phyloP scores from a whole-genome alignment of 2,888 invertebrate species.

The Sminthurides aquaticus region DNA sequence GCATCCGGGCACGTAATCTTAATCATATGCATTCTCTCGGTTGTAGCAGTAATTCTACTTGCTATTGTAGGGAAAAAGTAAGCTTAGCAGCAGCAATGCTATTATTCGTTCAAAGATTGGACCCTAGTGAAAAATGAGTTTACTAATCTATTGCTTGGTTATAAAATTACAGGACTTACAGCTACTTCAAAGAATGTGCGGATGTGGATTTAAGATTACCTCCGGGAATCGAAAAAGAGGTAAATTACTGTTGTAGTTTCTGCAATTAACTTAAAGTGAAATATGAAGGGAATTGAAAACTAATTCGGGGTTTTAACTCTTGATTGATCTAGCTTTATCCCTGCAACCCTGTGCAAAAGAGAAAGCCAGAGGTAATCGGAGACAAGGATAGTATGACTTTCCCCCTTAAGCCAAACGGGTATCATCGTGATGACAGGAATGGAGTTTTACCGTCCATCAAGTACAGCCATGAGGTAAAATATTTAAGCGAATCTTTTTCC shows the following conservation, averaged over 20 bases:
- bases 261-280: too few relatives aligned
- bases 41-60: neutral
- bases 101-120: neutral
- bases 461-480: constrained; percentile 12
- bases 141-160: neutral
- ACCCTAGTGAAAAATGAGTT: neutral
- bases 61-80: neutral
- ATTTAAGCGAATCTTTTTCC: neutral
- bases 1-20: neutral
- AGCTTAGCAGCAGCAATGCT: neutral
- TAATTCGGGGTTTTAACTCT: too few relatives aligned
- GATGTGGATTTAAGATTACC: constrained; percentile 63
- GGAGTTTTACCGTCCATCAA: constrained; percentile 1
- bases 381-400: constrained; percentile 31
- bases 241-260: constrained; percentile 2
- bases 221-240: constrained; percentile 54
- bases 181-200: constrained; percentile 58
- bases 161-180: constrained; percentile 26
- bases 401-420: constrained; percentile 9
- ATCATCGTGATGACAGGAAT: constrained; percentile 9
- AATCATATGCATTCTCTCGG: neutral
- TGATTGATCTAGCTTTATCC: constrained; percentile 20
- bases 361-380: constrained; percentile 24
- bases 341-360: constrained; percentile 14
- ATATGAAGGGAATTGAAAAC: too few relatives aligned